Conservation (phyloP, 2,797 vertebrate species). For the Poecilia gillii region DNA sequence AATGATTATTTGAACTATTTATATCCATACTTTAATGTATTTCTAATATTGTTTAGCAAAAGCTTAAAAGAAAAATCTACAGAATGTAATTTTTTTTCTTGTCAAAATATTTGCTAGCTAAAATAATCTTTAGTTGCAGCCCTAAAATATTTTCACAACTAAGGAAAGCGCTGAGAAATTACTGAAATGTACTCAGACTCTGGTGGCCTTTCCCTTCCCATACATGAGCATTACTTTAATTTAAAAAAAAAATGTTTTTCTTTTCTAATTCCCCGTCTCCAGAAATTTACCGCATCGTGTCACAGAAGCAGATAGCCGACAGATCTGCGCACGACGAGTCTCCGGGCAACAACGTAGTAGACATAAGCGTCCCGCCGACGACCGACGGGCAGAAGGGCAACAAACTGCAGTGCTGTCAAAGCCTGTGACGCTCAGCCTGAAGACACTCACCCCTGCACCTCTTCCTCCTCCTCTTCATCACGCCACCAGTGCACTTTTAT, state of each 20-base stretch:
- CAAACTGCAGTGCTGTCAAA: conserved; percentile 98
- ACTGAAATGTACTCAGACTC: neutral
- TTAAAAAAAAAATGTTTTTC: neutral
- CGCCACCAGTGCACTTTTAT: conserved; percentile 67
- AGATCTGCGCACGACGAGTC: conserved; percentile 94
- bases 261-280: conserved; percentile 13
- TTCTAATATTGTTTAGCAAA: no score
- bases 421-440: conserved; percentile 86
- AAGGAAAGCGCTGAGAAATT: neutral
- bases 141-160: neutral
- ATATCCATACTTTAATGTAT: no score
- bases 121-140: no score
- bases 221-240: neutral
- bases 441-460: conserved; percentile 56
- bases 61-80: no score
- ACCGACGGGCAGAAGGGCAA: conserved; percentile 93
- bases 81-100: no score
- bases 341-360: conserved; percentile 94
- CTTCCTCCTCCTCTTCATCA: conserved; percentile 22
- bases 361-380: conserved; percentile 96
- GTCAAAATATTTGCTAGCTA: no score
- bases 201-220: neutral
- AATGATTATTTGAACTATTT: no score
- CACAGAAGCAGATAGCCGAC: conserved; percentile 97
- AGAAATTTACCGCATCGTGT: conserved; percentile 99